Conservation (phyloP, 2,113 vertebrate genomes). For the Mormyrus iriodes region DNA sequence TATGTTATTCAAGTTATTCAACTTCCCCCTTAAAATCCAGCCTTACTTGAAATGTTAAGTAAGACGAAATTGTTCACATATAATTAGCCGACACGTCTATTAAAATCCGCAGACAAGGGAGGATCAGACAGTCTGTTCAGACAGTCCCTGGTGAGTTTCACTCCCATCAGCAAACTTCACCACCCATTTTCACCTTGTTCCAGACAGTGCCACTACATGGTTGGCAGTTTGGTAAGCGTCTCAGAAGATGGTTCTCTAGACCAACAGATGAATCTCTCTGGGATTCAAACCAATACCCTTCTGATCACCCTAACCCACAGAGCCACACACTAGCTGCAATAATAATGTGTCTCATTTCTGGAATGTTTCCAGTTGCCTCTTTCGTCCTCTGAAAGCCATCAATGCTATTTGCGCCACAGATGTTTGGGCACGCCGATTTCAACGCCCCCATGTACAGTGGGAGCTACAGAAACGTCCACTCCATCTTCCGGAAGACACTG, state of each 20-base stretch:
- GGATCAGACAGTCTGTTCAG: not conserved
- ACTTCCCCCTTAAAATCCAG: not conserved
- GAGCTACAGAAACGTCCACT: slow-evolving; percentile 36
- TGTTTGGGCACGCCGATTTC: slow-evolving; percentile 45
- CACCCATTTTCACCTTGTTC: not conserved
- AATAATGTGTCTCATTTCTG: not conserved
- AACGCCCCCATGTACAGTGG: slow-evolving; percentile 24
- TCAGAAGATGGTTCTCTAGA: not conserved
- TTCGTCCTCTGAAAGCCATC: not conserved
- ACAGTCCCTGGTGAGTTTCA: not conserved
- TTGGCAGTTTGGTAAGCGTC: not conserved
- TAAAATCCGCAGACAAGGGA: not conserved
- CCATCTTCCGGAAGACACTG: slow-evolving; percentile 42
- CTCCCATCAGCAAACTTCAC: not conserved
- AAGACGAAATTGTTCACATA: not conserved
- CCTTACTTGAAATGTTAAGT: not conserved
- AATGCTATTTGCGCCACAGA: slow-evolving; percentile 23
- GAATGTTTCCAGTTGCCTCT: not conserved
- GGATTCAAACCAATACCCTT: not conserved
- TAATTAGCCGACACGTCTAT: not conserved
- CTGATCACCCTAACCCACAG: not conserved
- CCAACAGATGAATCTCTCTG: not conserved
- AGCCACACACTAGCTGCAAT: not conserved
- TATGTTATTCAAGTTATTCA: not conserved
- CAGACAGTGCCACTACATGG: not conserved